Evolutionary conservation across 1,140 invertebrate genomes (phyloP).

Genomic region (Rhagoletis zephyria): DNA sequence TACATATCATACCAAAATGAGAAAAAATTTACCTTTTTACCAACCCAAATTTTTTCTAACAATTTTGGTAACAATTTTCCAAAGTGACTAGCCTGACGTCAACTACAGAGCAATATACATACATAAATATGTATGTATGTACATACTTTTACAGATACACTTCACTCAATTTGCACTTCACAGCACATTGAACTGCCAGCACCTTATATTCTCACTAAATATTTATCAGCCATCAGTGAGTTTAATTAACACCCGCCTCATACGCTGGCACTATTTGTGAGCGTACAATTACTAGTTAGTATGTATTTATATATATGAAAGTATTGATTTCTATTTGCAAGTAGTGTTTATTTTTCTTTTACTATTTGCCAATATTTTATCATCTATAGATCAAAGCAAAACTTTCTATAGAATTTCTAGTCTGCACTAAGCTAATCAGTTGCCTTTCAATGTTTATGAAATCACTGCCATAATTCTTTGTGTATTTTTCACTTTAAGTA

Average conservation of each 20-base stretch:
- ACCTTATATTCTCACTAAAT: not conserved
- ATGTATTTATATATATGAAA: too few species aligned
- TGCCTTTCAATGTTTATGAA: not conserved
- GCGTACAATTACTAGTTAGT: not conserved
- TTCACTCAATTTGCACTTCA: not conserved
- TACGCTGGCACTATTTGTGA: not conserved
- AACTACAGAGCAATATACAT: too few species aligned
- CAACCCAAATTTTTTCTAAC: too few species aligned
- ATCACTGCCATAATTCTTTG: not conserved
- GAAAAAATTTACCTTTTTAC: too few species aligned
- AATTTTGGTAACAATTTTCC: too few species aligned
- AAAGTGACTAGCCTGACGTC: too few species aligned
- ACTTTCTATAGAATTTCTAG: not conserved
- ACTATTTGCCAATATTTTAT: not conserved
- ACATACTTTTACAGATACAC: not conserved
- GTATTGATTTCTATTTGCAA: too few species aligned
- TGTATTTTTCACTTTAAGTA: not conserved
- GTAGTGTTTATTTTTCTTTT: not conserved
- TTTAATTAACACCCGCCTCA: not conserved
- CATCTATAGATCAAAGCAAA: not conserved
- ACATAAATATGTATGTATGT: too few species aligned
- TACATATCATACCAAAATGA: too few species aligned
- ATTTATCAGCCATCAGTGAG: not conserved
- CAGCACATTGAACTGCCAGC: not conserved
- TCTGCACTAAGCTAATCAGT: not conserved